Evolutionary conservation across 2,797 vertebrate species (phyloP), one percentile per base, ranked within the genome.

Genomic region (Manis crassicaudata): DNA sequence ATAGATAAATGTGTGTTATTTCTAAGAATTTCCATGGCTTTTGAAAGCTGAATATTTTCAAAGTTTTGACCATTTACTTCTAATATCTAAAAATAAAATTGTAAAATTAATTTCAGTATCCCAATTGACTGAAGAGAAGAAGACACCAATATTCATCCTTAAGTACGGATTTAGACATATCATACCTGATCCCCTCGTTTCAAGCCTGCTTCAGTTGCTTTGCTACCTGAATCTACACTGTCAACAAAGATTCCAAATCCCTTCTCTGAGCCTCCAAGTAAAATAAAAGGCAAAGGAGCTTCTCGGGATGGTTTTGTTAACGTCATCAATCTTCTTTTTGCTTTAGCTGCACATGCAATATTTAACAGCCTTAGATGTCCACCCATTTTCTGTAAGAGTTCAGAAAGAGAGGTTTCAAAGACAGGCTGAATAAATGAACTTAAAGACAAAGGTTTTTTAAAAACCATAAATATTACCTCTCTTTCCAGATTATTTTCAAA

Each of bases 31-130:
- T 99, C 99, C 86, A 99, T 99, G 98, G 99, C 99, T 99, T 99
- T 99, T 96, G 98, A 99, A 97, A 99, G 99, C 97, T 99, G 99
- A 97, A 99, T 99, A 85, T 99, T 99, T 98, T 99, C 99, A 97
- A 99, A 99, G 97, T 99, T 99, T 98, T 99, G 99, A 90, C 99
- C 99, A 88, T 99, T 99, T 80, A 99, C 99, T 98, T 99, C 99
- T 98, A 99, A 97, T 98, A 99, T 99, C 99, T 99, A 97, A 97
- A 97, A 98, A 92, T n/a, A 62, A 90, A 96, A 79, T 95, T 14
- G 90, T 54, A 95, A 84, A 92, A 83, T 72, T 35, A 86, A 77
- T 63, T 46, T 83, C 70, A 50, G 37, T 35, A 60, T 72, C 40
- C 67, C 25, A 50, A 60, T 0, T 50, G 65, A 77, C 13, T 50